Conservation (phyloP, 2,797 vertebrate genomes). For the Rhodeus uyekii region DNA sequence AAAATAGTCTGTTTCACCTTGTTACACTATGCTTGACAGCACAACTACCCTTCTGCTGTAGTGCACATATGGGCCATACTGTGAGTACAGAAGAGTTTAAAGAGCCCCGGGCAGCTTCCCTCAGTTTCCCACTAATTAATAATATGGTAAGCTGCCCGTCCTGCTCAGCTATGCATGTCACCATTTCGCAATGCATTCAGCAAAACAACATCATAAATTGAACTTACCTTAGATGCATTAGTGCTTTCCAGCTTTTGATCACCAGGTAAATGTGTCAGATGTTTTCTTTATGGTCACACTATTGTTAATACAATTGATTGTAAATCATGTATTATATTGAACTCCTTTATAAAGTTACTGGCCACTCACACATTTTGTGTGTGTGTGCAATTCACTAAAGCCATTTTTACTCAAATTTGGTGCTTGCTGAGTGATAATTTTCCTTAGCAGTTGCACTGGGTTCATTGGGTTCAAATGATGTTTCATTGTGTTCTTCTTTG, state of each 20-base stretch:
- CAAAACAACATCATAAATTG: slow-evolving; percentile 4
- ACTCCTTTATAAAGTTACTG: not conserved
- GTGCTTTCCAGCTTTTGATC: slow-evolving; percentile 8
- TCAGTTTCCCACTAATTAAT: slow-evolving; percentile 44
- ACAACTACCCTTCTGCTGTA: slow-evolving; percentile 35
- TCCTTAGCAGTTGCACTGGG: not conserved
- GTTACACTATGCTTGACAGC: slow-evolving; percentile 34
- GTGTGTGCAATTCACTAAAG: not conserved
- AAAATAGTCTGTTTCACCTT: slow-evolving; percentile 29
- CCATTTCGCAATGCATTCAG: slow-evolving; percentile 19
- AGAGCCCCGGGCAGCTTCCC: slow-evolving; percentile 25
- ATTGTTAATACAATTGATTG: not conserved
- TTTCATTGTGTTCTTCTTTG: not conserved
- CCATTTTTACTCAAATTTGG: not conserved
- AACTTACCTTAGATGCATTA: not conserved
- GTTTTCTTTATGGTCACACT: slow-evolving; percentile 1
- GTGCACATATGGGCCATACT: slow-evolving; percentile 29
- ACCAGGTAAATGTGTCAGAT: not conserved
- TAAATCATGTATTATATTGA: slow-evolving; percentile 2
- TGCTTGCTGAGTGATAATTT: not conserved
- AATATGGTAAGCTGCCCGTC: slow-evolving; percentile 12
- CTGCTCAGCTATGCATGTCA: slow-evolving; percentile 29
- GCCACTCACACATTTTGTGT: not conserved
- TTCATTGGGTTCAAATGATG: too few species aligned
- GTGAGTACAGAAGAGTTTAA: slow-evolving; percentile 41